Conservation (phyloP, 2,113 vertebrate species). For the Mormoops blainvillei region DNA sequence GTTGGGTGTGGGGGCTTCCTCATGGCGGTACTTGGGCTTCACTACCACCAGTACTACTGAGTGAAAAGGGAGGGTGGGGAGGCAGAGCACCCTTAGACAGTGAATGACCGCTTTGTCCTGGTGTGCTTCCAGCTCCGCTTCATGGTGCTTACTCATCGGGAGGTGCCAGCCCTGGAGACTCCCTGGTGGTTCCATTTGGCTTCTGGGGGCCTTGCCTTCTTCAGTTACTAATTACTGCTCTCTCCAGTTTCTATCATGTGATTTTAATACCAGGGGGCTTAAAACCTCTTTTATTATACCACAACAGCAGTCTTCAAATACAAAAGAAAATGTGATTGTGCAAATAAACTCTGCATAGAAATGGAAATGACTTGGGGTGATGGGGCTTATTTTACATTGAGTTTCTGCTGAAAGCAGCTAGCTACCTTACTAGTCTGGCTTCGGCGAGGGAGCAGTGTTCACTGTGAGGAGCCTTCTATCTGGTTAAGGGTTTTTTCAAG, state of each 20-base stretch:
- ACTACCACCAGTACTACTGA: background rate
- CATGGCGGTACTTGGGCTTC: background rate
- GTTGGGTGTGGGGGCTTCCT: background rate
- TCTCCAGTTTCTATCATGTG: background rate
- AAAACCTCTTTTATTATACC: constrained; percentile 31
- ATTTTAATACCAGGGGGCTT: background rate
- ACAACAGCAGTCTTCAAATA: constrained; percentile 26
- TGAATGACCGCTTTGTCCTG: background rate
- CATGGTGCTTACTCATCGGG: background rate
- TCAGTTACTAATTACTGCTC: constrained; percentile 29
- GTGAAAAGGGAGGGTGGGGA: background rate
- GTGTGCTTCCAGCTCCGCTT: background rate
- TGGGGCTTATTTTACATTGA: background rate
- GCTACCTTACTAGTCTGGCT: background rate
- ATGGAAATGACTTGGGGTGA: background rate
- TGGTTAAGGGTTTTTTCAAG: background rate
- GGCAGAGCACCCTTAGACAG: background rate
- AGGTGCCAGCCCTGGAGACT: constrained; percentile 21
- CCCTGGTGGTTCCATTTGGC: background rate
- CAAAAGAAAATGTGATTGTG: constrained; percentile 32
- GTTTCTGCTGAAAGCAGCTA: background rate
- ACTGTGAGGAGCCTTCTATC: background rate
- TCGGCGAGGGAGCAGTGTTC: background rate
- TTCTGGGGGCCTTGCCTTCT: constrained; percentile 28
- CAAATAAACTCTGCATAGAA: constrained; percentile 51